Percentiles rank a stretch among this genome's conserved stretches.
These are phyloP conservation scores for Halocynthia roretzi DNA, from an alignment of 23 tunicate genomes.

Conservation along the genomic window DNA sequence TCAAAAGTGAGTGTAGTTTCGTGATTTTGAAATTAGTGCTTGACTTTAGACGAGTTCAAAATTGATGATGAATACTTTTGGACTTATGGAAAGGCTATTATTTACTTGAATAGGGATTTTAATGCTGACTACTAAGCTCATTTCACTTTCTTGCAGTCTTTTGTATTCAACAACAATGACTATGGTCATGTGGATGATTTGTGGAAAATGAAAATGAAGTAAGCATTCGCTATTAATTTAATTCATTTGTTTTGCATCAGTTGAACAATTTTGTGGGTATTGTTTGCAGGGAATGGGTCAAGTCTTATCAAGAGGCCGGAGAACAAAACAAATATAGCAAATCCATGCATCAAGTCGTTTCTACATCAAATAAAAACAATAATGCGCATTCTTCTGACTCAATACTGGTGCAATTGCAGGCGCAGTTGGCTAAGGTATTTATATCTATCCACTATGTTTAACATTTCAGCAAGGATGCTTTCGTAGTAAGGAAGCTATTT, in stretches of 20 bases:
- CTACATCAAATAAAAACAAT: constrained; percentile 16
- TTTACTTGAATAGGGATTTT: no score
- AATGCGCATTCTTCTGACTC: constrained; percentile 3
- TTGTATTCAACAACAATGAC: neutral
- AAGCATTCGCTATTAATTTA: no score
- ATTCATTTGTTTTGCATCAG: no score
- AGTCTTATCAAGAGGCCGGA: constrained; percentile 23
- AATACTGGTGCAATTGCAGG: constrained; percentile 19
- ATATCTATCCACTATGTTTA: neutral
- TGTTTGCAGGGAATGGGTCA: constrained; percentile 50
- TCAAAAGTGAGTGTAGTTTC: neutral
- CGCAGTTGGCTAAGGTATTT: constrained; percentile 48
- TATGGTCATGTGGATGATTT: neutral
- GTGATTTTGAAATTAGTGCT: neutral
- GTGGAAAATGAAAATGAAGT: no score
- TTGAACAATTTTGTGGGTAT: neutral
- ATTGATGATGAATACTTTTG: no score
- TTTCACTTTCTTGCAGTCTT: neutral
- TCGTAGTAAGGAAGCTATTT: no score
- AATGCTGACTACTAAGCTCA: neutral
- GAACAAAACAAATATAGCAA: constrained; percentile 19
- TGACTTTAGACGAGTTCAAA: neutral
- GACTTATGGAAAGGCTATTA: no score
- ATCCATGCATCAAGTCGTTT: constrained; percentile 45
- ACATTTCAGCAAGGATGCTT: no score